Base-by-base conservation (phyloP, 1,140 invertebrate species). In the Drosophila orosa region DNA sequence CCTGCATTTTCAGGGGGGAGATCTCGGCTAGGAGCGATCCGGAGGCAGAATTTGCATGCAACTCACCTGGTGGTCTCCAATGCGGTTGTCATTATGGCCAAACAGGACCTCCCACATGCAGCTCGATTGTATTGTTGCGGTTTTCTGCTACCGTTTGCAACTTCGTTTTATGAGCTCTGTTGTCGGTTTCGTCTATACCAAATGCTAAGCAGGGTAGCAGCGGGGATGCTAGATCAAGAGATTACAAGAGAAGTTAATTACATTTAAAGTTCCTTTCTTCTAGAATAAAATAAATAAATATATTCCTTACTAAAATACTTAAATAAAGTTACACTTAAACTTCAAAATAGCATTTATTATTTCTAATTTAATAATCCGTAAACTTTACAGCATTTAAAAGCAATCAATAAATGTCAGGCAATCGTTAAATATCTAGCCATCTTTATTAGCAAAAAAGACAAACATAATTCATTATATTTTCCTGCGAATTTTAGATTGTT, bases 21-120 rank as follows among this genome's bases (percentile, higher is more conserved):
- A 47, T 55, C 55, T 19, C n/a, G 35, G 12, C 35, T 2, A 35
- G 58, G 12, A 12, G 58, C 15, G 19, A 12, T 13, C 27, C 15
- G 29, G 19, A 29, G 50, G 37, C 25, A 29, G 85, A 63, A 86
- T 85, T 86, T 85, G 82, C 81, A 86, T 87, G 84, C 77, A 66
- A 75, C 61, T 89, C 76, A 69, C 67, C 56, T 89, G 84, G 84
- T 89, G 84, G 84, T 89, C 83, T 56, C 52, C 72, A 74, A 77
- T 83, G 83, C 83, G 79, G 84, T 84, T 89, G 85, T 90, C 79
- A 85, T 89, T 89, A 90, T 65, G 73, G 76, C 74, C 63, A 77
- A 74, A 73, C 76, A 90, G 85, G 85, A 90, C 85, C 85, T 90
- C 84, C 85, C 85, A 89, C 83, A 86, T 86, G 83, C 83, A 87